phyloP scores from a whole-genome alignment of 1,140 invertebrate genomes.

The Radopholus similis region DNA sequence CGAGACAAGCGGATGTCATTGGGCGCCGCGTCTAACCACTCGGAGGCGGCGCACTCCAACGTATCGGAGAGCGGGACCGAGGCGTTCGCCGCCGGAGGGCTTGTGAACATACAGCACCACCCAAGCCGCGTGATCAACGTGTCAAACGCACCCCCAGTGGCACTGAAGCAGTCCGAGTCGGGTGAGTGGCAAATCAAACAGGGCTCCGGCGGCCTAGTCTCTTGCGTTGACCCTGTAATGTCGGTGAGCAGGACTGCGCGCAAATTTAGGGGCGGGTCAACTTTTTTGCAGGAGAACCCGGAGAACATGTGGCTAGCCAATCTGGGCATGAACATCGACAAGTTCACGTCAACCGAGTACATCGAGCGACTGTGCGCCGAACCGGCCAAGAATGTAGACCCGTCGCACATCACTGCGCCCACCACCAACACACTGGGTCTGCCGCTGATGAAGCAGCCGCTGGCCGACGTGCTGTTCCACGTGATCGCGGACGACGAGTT shows the following conservation, averaged over 20 bases:
- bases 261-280: neutral
- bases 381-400: neutral
- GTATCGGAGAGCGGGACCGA: conserved; percentile 4
- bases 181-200: conserved; percentile 60
- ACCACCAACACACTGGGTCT: conserved; percentile 57
- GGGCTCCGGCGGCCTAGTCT: conserved; percentile 57
- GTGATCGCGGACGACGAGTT: conserved; percentile 56
- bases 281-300: conserved; percentile 32
- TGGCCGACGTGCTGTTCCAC: conserved; percentile 60
- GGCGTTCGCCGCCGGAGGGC: neutral
- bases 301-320: conserved; percentile 60
- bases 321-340: conserved; percentile 56
- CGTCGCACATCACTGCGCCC: conserved; percentile 38
- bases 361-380: conserved; percentile 33
- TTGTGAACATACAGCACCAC: conserved; percentile 13
- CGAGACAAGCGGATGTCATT: conserved; percentile 24
- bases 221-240: conserved; percentile 59
- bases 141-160: conserved; percentile 58
- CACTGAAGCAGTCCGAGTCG: conserved; percentile 51
- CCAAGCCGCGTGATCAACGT: conserved; percentile 57
- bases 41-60: neutral
- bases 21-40: neutral
- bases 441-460: conserved; percentile 53
- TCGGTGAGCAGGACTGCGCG: conserved; percentile 20
- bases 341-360: conserved; percentile 39